These are phyloP conservation scores for Lineus longissimus DNA, from an alignment of 1,140 invertebrate genomes.

Conservation along the genomic window DNA sequence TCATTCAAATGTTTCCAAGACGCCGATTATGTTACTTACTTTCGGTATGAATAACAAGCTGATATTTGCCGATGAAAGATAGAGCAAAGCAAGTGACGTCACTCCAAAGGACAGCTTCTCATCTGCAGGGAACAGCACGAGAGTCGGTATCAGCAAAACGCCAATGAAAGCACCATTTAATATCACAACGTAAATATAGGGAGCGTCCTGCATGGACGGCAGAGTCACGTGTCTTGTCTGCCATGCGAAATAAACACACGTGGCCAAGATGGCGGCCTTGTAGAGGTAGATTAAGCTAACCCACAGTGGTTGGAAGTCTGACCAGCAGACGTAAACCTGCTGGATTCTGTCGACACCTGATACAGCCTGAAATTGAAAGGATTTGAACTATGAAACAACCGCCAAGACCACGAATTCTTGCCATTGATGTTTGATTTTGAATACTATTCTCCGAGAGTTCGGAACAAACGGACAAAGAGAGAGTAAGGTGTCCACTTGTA, in stretches of 20 bases:
- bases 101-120: not conserved
- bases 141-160: not conserved
- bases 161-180: not conserved
- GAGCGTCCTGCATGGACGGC: conserved; percentile 16
- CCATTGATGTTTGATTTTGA: not conserved
- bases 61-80: not conserved
- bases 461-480: not conserved
- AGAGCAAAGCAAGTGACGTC: conserved; percentile 10
- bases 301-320: conserved; percentile 10
- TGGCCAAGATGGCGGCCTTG: conserved; percentile 6
- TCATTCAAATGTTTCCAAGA: no score
- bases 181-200: conserved; percentile 2
- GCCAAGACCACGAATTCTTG: no score
- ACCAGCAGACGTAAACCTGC: conserved; percentile 6
- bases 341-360: not conserved
- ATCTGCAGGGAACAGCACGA: not conserved
- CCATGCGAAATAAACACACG: conserved; percentile 15
- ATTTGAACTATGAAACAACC: no score
- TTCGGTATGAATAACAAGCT: conserved; percentile 16
- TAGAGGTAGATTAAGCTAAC: conserved; percentile 11
- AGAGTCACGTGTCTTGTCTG: conserved; percentile 18
- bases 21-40: not conserved
- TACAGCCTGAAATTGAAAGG: not conserved
- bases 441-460: not conserved
- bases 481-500: not conserved